These are phyloP conservation scores for Habroteleia sp. DNA, from an alignment of 2,888 invertebrate genomes.

Conservation along the genomic window DNA sequence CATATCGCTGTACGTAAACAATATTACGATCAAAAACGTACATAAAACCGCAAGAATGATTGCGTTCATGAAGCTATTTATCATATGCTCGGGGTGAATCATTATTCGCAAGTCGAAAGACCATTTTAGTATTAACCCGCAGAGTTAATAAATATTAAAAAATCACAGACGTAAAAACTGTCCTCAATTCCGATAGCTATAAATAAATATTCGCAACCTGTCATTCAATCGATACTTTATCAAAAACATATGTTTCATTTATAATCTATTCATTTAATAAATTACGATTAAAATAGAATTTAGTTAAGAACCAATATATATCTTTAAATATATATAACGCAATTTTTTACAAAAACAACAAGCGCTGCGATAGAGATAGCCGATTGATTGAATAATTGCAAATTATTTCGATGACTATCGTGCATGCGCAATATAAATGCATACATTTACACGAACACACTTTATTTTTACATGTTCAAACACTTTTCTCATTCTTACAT, in stretches of 20 bases:
- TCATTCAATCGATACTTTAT: slow-evolving; percentile 59
- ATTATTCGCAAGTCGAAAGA: not conserved
- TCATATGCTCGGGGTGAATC: too few relatives aligned
- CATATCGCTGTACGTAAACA: not conserved
- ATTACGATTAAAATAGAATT: slow-evolving; percentile 62
- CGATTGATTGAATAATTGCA: slow-evolving; percentile 70
- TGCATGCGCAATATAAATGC: slow-evolving; percentile 40
- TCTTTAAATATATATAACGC: slow-evolving; percentile 80
- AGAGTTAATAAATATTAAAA: slow-evolving; percentile 54
- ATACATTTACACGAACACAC: slow-evolving; percentile 36
- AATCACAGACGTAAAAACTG: slow-evolving; percentile 53
- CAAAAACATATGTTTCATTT: slow-evolving; percentile 56
- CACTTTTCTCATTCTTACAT: too few relatives aligned
- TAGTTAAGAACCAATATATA: slow-evolving; percentile 72
- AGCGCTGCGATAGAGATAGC: slow-evolving; percentile 74
- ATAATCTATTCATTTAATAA: slow-evolving; percentile 59
- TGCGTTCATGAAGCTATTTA: too few relatives aligned
- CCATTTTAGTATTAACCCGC: slow-evolving; percentile 8
- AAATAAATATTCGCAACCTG: slow-evolving; percentile 53
- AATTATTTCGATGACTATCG: slow-evolving; percentile 54
- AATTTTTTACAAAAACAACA: slow-evolving; percentile 80
- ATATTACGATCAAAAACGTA: too few relatives aligned
- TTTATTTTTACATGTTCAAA: not conserved
- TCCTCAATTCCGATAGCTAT: slow-evolving; percentile 53
- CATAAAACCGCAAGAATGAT: too few relatives aligned